Evolutionary conservation across 2,797 vertebrate species (phyloP), one percentile per base, ranked within the genome.

Genomic region (Myotis planiceps): DNA sequence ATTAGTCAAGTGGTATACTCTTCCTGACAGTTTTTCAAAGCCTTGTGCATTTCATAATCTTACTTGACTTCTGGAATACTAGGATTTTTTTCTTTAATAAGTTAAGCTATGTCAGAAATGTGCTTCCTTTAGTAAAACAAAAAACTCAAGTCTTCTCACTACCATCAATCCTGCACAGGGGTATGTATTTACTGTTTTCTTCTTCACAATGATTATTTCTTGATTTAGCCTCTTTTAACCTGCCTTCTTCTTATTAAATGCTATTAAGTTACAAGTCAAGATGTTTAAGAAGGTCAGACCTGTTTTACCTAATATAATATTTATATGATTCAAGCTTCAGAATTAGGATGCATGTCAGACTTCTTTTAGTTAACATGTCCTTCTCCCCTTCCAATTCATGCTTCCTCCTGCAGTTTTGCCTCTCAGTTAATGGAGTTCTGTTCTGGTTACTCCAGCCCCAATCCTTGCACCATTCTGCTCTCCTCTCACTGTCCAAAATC

Each of bases 21-120:
- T 74, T 58, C 14, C 39, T 82, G 27, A 55, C 1, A 6, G 81
- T 93, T 90, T 68, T 95, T 68, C 27, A 92, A 84, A 80, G 74
- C 14, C 69, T 92, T 92, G 25, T 88, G 45, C 29, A n/a, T 65
- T 92, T 92, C 69, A 27, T 89, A 42, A 7, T 92, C 71, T 81
- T 86, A 12, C 19, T 76, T 82, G 37, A 60, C 25, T 93, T 96
- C 51, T 94, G 8, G 16, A 93, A 78, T 89, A 21, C 29, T 94
- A 23, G 25, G 45, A 32, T 34, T 60, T 75, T 86, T 95, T 85
- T 58, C 39, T 88, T 83, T 49, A 78, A 37, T 76, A 3, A 69
- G 12, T 5, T 68, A 74, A 34, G 15, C n/a, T 88, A 1, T 42
- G 5, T 66, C 81, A 79, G 63, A 80, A 96, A 53, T 81, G 19